Percentiles rank a stretch among this genome's conserved stretches.
These are phyloP conservation scores for Poeciliopsis paucimaculata DNA, from an alignment of 2,797 vertebrate genomes.

Conservation along the genomic window DNA sequence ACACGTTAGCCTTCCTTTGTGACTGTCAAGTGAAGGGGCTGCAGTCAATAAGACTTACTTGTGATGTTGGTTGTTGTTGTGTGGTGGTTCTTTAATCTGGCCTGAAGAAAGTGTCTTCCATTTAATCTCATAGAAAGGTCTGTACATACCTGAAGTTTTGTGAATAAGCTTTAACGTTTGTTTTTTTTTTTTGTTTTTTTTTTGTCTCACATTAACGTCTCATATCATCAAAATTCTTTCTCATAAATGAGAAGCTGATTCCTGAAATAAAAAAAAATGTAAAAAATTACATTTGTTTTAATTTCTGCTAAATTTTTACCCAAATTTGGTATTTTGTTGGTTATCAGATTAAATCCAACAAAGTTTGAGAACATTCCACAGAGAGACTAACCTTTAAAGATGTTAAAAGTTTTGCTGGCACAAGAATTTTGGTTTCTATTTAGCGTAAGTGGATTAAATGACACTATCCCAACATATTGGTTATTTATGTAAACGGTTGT, in stretches of 20 bases:
- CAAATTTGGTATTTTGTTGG: background rate
- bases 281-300: background rate
- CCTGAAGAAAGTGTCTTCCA: slow-evolving; percentile 6
- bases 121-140: background rate
- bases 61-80: slow-evolving; percentile 56
- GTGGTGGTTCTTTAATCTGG: slow-evolving; percentile 25
- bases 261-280: background rate
- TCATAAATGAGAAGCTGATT: background rate
- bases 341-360: background rate
- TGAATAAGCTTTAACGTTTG: background rate
- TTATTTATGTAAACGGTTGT: background rate
- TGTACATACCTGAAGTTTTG: background rate
- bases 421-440: background rate
- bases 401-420: background rate
- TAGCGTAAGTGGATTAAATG: background rate
- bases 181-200: background rate
- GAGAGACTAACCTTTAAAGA: background rate
- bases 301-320: background rate
- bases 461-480: background rate
- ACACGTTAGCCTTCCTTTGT: slow-evolving; percentile 62
- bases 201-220: background rate
- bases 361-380: background rate
- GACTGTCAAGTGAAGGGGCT: slow-evolving; percentile 34
- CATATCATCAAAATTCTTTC: background rate
- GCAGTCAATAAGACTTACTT: slow-evolving; percentile 47